Evolutionary conservation across 2,113 vertebrate genomes (phyloP), one percentile per base, ranked within the genome.

Genomic region (Charadrius vociferus): DNA sequence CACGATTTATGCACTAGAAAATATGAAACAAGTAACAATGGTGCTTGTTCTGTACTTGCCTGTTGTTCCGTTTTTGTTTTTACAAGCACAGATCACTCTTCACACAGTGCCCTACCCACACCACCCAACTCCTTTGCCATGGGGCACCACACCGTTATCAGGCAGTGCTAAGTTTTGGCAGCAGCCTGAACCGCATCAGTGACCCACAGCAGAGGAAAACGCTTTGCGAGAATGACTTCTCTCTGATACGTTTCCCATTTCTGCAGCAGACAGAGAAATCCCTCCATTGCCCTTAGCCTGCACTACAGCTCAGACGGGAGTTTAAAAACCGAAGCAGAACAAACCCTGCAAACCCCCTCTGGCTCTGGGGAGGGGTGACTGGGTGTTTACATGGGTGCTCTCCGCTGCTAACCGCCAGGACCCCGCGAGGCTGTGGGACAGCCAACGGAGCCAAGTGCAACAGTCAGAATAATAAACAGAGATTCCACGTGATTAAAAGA

Each of bases 401-500:
- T 91, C 50, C 0, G 6, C 36, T 47, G 53, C 45, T 53, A 24
- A 63, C 34, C 3, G 6, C 66, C 39, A 63, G 61, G 39, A 88
- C 67, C 72, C 87, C 3, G 37, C 1, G 1, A 81, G 18, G 65
- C 50, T 34, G 58, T 34, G 79, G 78, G 53, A 50, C 56, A 55
- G 58, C n/a, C 47, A 62, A 10, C 0, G 0, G 77, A 66, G 95
- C 95, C 95, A 97, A 96, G 67, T 15, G 37, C 88, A 91, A 88
- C 92, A 93, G 36, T 2, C 77, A 81, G 81, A 96, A 72, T 58
- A 91, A 95, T 71, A 97, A 96, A 96, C 88, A 94, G 58, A 87
- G 39, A 95, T 70, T 68, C 70, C 93, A 82, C 86, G 37, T 12
- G 80, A 70, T 43, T 70, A 50, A 55, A 83, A 90, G 66, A 53